Evolutionary conservation across 2,113 vertebrate genomes (phyloP).

Genomic region (Tragulus kanchil): DNA sequence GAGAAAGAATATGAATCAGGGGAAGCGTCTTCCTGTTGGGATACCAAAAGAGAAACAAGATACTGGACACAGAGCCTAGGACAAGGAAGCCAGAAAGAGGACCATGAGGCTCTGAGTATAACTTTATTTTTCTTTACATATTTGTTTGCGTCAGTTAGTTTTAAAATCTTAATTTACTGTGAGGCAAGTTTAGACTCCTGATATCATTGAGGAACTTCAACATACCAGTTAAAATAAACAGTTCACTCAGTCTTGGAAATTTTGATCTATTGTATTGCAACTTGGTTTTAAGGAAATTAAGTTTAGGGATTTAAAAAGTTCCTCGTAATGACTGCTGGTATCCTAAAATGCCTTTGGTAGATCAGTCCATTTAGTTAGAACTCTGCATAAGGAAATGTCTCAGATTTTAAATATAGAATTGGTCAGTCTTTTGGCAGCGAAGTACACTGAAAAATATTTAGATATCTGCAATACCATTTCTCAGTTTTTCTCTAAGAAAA

Average conservation of each 20-base stretch:
- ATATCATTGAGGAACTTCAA: not conserved
- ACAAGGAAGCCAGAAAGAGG: too few relatives aligned
- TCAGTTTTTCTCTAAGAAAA: not conserved
- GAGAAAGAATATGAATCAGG: not conserved
- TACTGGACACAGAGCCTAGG: not conserved
- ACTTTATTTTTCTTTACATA: not conserved
- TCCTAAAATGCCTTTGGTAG: not conserved
- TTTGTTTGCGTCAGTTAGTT: not conserved
- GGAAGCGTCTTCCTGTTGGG: not conserved
- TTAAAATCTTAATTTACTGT: not conserved
- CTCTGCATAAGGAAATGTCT: not conserved
- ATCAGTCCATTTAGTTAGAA: not conserved
- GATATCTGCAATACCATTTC: not conserved
- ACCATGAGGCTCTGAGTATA: not conserved
- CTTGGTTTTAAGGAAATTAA: not conserved
- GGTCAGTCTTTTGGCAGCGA: not conserved
- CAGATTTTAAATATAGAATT: not conserved
- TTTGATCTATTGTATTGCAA: not conserved
- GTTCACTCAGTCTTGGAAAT: not conserved
- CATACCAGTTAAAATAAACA: not conserved
- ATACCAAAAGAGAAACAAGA: not conserved
- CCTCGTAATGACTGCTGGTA: not conserved
- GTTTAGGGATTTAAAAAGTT: not conserved
- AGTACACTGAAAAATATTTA: not conserved
- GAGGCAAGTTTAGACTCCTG: not conserved